phyloP scores from a whole-genome alignment of 2,888 invertebrate species.

The Sympetrum striolatum region DNA sequence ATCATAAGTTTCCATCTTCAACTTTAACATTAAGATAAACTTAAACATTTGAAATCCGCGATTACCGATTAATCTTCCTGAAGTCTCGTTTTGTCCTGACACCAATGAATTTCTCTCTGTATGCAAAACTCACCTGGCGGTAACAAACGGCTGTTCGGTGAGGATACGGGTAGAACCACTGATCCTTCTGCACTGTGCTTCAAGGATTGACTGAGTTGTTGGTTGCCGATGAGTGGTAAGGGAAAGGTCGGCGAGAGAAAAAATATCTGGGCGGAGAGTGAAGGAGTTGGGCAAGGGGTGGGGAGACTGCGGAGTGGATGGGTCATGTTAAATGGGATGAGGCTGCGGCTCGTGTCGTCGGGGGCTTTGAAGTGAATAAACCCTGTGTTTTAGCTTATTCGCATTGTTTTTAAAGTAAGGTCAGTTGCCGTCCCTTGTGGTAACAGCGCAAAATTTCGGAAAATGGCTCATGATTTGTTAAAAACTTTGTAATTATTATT shows the following conservation, averaged over 20 bases:
- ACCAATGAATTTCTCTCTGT: background rate
- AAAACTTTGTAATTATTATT: too few species aligned
- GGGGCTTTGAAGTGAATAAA: background rate
- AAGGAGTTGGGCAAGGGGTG: background rate
- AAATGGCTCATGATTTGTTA: too few species aligned
- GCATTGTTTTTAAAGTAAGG: too few species aligned
- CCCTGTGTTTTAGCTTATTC: background rate
- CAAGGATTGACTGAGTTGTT: background rate
- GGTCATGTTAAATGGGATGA: background rate
- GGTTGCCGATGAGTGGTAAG: background rate
- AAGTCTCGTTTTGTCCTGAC: too few species aligned
- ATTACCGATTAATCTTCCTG: too few species aligned
- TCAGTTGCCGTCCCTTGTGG: too few species aligned
- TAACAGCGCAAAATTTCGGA: too few species aligned
- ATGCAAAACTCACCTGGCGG: background rate
- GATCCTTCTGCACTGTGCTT: background rate
- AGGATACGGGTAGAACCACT: background rate
- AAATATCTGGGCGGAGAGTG: background rate
- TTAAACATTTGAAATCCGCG: too few species aligned
- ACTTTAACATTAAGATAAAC: too few species aligned
- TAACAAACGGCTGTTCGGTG: background rate
- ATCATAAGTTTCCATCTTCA: too few species aligned
- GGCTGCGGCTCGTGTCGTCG: background rate
- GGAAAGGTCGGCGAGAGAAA: background rate
- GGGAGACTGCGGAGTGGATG: background rate